Evolutionary conservation across 2,113 vertebrate species (phyloP).

Genomic region (Sylvietta virens): DNA sequence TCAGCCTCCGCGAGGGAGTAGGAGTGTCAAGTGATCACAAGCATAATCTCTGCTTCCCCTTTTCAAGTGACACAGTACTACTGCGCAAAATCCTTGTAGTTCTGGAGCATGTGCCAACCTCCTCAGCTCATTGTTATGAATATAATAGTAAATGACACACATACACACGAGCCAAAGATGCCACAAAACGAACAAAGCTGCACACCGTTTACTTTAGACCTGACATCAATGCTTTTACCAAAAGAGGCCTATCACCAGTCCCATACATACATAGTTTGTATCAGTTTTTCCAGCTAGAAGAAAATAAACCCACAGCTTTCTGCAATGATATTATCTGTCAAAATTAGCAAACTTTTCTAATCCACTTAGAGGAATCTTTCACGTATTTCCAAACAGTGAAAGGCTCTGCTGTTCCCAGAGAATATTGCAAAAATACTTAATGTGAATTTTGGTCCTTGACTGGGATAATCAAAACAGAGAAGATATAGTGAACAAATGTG

Average conservation of each 20-base stretch:
- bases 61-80: neutral
- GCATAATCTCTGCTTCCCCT: neutral
- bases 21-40: neutral
- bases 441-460: neutral
- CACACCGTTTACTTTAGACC: neutral
- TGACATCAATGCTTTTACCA: neutral
- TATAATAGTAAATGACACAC: neutral
- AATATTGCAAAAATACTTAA: neutral
- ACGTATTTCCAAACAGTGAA: neutral
- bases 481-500: neutral
- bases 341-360: neutral
- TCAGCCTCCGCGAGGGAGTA: neutral
- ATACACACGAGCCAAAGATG: neutral
- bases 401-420: neutral
- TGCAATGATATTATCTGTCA: neutral
- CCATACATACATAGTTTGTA: neutral
- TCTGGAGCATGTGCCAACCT: neutral
- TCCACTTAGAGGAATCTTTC: neutral
- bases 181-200: neutral
- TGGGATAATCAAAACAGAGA: neutral
- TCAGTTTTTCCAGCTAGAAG: neutral
- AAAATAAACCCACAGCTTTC: neutral
- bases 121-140: neutral
- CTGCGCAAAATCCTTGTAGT: neutral
- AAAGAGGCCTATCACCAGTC: neutral